Conservation (phyloP, 2,888 invertebrate genomes). For the Trisateles emortualis region DNA sequence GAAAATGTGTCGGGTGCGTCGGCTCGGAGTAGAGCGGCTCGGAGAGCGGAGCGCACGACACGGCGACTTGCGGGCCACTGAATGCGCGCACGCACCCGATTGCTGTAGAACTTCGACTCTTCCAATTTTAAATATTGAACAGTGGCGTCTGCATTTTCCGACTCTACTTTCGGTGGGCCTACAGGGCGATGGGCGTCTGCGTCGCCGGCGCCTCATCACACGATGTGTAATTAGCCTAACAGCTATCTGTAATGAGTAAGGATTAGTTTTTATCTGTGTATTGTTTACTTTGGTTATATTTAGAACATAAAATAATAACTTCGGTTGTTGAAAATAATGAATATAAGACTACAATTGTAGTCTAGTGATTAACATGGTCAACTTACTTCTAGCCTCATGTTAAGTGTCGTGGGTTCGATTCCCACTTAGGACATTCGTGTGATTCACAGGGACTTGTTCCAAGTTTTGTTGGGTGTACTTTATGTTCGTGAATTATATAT, state of each 20-base stretch:
- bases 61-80: conserved; percentile 82
- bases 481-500: too few relatives aligned
- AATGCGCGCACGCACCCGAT: conserved; percentile 56
- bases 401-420: too few relatives aligned
- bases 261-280: conserved; percentile 6
- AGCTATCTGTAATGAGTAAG: conserved; percentile 16
- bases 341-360: background rate
- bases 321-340: too few relatives aligned
- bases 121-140: conserved; percentile 79
- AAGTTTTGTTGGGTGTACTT: too few relatives aligned
- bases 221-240: conserved; percentile 37
- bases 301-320: background rate
- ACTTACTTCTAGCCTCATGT: too few relatives aligned
- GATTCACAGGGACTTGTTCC: too few relatives aligned
- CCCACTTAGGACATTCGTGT: too few relatives aligned
- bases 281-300: background rate
- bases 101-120: conserved; percentile 66
- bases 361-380: too few relatives aligned
- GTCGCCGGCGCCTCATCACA: conserved; percentile 20
- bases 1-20: conserved; percentile 59
- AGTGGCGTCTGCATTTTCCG: conserved; percentile 66
- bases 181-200: conserved; percentile 25
- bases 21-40: conserved; percentile 64
- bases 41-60: conserved; percentile 75
- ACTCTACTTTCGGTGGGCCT: conserved; percentile 49